These are phyloP conservation scores for Tachysurus vachellii DNA, from an alignment of 2,113 vertebrate species.

Conservation along the genomic window DNA sequence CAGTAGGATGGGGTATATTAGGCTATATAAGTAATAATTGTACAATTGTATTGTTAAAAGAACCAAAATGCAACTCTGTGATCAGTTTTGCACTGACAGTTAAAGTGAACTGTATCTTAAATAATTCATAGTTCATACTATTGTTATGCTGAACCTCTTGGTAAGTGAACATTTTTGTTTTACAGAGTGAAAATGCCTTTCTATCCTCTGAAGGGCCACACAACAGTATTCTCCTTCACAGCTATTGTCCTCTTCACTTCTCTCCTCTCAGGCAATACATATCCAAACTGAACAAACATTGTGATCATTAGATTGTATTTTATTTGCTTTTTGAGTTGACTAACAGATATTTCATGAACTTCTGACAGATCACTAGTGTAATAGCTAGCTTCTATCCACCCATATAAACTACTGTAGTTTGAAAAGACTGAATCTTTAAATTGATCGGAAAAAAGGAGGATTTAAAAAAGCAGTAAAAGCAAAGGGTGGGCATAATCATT, in stretches of 20 bases:
- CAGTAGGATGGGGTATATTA: neutral
- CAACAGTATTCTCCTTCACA: neutral
- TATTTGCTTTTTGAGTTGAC: neutral
- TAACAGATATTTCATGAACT: neutral
- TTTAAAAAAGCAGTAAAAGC: neutral
- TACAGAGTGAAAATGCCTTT: neutral
- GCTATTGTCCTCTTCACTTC: slow-evolving; percentile 14
- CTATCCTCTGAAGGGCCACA: neutral
- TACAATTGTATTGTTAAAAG: neutral
- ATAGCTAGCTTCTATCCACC: neutral
- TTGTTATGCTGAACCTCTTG: neutral
- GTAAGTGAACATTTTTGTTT: neutral
- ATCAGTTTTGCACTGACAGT: neutral
- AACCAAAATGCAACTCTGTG: neutral
- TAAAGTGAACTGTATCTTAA: neutral
- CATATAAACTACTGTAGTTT: neutral
- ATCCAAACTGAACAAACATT: neutral
- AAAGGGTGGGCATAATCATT: neutral
- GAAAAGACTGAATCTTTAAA: neutral
- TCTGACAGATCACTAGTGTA: neutral
- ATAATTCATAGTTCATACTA: neutral
- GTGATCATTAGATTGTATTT: neutral
- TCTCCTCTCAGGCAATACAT: slow-evolving; percentile 36
- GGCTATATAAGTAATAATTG: neutral
- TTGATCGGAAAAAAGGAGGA: neutral